These are phyloP conservation scores for Drepana falcataria DNA, from an alignment of 2,888 invertebrate species.

Conservation along the genomic window DNA sequence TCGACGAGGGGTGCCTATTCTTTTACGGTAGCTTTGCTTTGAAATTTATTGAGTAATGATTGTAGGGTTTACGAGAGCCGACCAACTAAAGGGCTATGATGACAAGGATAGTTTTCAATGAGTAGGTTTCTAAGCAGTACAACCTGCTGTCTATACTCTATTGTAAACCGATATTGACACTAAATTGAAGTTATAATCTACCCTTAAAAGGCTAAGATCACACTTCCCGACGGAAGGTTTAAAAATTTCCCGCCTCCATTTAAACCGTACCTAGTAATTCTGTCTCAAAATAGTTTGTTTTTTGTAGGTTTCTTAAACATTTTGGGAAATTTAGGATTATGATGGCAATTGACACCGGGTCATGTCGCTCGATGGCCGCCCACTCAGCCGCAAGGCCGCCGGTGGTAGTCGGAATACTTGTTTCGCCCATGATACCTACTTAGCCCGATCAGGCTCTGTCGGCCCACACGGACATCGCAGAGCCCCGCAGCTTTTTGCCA, in stretches of 20 bases:
- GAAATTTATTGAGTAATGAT: neutral
- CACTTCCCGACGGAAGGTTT: too few relatives aligned
- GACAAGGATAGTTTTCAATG: too few relatives aligned
- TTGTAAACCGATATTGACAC: too few relatives aligned
- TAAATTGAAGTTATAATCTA: too few relatives aligned
- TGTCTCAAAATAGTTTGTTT: too few relatives aligned
- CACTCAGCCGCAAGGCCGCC: neutral
- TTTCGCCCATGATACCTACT: neutral
- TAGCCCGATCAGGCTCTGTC: constrained; percentile 22
- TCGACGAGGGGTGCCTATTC: constrained; percentile 27
- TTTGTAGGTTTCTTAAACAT: too few relatives aligned
- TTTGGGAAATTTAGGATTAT: neutral
- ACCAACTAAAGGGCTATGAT: neutral
- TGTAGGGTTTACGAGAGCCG: neutral
- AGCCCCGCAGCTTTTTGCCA: constrained; percentile 41
- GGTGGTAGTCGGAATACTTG: neutral
- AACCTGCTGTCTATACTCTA: too few relatives aligned
- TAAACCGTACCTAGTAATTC: too few relatives aligned
- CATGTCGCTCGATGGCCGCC: neutral
- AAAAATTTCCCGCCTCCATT: too few relatives aligned
- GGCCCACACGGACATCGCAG: constrained; percentile 10
- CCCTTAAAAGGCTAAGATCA: too few relatives aligned
- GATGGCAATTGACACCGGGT: neutral
- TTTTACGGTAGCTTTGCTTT: constrained; percentile 30
- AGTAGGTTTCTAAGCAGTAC: too few relatives aligned